Evolutionary conservation across 2,888 invertebrate species (phyloP).

Genomic region (Microplitis deprimator): DNA sequence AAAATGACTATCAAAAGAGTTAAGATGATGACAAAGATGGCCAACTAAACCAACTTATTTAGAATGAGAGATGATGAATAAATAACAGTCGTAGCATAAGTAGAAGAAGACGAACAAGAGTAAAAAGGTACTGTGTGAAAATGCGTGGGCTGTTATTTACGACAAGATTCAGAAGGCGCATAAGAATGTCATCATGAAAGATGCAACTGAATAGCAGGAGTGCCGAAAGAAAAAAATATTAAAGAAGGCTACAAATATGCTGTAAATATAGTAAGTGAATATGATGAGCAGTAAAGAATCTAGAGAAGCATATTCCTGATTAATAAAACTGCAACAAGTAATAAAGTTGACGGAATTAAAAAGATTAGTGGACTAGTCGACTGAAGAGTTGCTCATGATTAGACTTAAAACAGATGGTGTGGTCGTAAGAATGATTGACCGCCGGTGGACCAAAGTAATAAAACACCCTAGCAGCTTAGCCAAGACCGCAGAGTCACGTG

Average conservation of each 20-base stretch:
- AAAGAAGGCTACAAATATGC: too few relatives aligned
- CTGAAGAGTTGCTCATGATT: conserved; percentile 18
- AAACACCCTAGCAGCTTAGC: not conserved
- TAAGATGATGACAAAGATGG: conserved; percentile 55
- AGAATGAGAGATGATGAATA: not conserved
- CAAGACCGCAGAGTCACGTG: not conserved
- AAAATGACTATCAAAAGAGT: not conserved
- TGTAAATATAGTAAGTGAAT: too few relatives aligned
- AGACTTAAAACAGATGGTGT: conserved; percentile 23
- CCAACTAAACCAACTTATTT: conserved; percentile 2
- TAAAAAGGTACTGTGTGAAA: conserved; percentile 20
- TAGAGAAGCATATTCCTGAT: conserved; percentile 18
- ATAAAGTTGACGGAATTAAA: conserved; percentile 29
- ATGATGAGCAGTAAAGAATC: not conserved
- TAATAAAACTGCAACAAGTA: not conserved
- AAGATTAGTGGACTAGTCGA: conserved; percentile 25
- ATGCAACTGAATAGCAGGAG: conserved; percentile 32
- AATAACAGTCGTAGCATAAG: not conserved
- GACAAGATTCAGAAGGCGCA: conserved; percentile 44
- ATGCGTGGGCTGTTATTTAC: conserved; percentile 60
- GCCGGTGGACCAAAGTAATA: conserved; percentile 3
- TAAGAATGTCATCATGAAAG: conserved; percentile 22
- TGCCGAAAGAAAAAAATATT: conserved; percentile 17
- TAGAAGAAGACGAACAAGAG: conserved; percentile 18
- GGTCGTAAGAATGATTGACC: conserved; percentile 24